Evolutionary conservation across 2,797 vertebrate species (phyloP).

Genomic region (Pseudotriccus pelzelni): DNA sequence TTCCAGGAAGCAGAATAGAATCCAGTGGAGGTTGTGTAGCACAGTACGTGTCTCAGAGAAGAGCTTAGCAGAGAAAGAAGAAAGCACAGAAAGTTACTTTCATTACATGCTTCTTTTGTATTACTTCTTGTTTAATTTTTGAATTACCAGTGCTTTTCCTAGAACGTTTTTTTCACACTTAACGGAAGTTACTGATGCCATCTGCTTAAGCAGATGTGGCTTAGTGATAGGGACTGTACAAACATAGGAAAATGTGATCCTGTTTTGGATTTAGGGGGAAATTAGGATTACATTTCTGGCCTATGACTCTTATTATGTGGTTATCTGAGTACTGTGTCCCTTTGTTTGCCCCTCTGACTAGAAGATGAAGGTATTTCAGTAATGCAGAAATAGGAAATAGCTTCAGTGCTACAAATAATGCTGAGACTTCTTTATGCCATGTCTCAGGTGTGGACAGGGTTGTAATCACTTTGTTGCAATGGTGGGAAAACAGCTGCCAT

Average conservation of each 20-base stretch:
- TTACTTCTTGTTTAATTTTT: not conserved
- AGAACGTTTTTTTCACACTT: not conserved
- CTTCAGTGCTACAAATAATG: not conserved
- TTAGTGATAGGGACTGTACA: not conserved
- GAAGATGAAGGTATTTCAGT: not conserved
- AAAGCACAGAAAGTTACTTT: not conserved
- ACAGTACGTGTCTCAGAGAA: not conserved
- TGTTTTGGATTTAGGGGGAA: not conserved
- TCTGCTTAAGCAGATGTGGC: not conserved
- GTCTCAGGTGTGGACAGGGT: not conserved
- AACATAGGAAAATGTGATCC: not conserved
- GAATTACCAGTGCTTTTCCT: not conserved
- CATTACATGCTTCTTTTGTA: not conserved
- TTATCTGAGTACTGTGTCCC: not conserved
- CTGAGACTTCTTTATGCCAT: not conserved
- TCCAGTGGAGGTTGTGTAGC: not conserved
- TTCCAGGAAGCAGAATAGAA: not conserved
- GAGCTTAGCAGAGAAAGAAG: not conserved
- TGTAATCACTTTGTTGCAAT: not conserved
- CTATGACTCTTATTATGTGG: not conserved
- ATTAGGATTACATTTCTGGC: not conserved
- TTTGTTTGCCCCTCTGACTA: not conserved
- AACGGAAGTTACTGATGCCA: fast-evolving
- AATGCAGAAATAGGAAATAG: not conserved
- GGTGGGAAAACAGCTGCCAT: not conserved